A percentile compares a stretch with the other conserved stretches of the same genome.
These are phyloP conservation scores for Aspiorhynchus laticeps DNA, from an alignment of 2,113 vertebrate genomes.

Conservation along the genomic window DNA sequence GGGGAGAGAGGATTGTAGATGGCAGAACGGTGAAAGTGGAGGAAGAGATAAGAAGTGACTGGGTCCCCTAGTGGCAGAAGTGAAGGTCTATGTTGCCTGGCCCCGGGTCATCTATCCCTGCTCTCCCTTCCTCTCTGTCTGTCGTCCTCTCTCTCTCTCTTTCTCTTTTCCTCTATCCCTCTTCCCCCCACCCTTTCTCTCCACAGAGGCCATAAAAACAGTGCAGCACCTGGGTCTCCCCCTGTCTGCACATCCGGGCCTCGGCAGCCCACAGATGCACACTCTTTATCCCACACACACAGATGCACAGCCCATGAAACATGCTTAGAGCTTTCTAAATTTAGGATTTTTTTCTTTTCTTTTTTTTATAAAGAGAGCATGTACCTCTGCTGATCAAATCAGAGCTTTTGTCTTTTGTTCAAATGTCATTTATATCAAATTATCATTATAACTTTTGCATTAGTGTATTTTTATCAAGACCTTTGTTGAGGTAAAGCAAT, in stretches of 20 bases:
- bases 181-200: slow-evolving; percentile 75
- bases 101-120: slow-evolving; percentile 76
- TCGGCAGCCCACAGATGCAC: slow-evolving; percentile 62
- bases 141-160: slow-evolving; percentile 70
- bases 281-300: slow-evolving; percentile 60
- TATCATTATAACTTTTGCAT: not conserved
- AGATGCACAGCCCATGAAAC: slow-evolving; percentile 42
- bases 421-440: not conserved
- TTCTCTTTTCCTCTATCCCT: slow-evolving; percentile 68
- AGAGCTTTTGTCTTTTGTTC: not conserved
- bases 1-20: slow-evolving; percentile 74
- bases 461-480: not conserved
- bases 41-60: slow-evolving; percentile 77
- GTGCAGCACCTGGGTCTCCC: slow-evolving; percentile 78
- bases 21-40: slow-evolving; percentile 70
- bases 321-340: slow-evolving; percentile 4
- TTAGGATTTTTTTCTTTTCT: not conserved
- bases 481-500: not conserved
- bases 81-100: slow-evolving; percentile 73
- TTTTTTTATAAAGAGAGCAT: not conserved
- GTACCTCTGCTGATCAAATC: not conserved
- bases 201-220: slow-evolving; percentile 78
- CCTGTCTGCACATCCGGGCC: slow-evolving; percentile 80
- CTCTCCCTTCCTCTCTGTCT: slow-evolving; percentile 68
- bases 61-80: slow-evolving; percentile 69